Evolutionary conservation across 2,113 vertebrate genomes (phyloP).

Genomic region (Colius striatus): DNA sequence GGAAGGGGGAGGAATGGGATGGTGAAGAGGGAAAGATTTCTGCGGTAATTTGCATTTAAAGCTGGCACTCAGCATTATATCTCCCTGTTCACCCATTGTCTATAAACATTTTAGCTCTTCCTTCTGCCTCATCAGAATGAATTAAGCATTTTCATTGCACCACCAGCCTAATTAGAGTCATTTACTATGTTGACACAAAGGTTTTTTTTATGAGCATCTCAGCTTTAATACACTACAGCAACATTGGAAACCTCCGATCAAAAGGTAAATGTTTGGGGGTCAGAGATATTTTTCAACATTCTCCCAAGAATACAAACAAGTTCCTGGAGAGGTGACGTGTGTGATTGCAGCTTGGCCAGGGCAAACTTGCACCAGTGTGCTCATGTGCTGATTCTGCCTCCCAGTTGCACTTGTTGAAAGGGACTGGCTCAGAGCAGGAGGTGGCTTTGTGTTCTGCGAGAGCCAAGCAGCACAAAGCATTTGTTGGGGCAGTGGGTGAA

Average conservation of each 20-base stretch:
- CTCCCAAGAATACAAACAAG: slow-evolving; percentile 61
- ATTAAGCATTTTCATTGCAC: slow-evolving; percentile 77
- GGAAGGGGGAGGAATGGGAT: slow-evolving; percentile 65
- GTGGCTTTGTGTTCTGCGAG: background rate
- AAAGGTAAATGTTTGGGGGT: slow-evolving; percentile 73
- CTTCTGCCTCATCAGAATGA: slow-evolving; percentile 77
- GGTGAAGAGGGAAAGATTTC: slow-evolving; percentile 71
- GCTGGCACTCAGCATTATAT: slow-evolving; percentile 78
- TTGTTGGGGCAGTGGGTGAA: background rate
- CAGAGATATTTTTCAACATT: slow-evolving; percentile 72
- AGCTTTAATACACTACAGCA: slow-evolving; percentile 72
- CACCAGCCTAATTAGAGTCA: slow-evolving; percentile 77
- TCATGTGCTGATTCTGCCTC: background rate
- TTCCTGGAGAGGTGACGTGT: slow-evolving; percentile 25
- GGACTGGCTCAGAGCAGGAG: background rate
- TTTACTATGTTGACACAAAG: slow-evolving; percentile 79
- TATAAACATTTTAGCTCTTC: slow-evolving; percentile 79
- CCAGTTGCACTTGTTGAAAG: background rate
- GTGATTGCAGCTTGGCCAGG: background rate
- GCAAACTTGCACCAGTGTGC: background rate
- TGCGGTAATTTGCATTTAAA: slow-evolving; percentile 77
- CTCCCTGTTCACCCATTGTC: slow-evolving; percentile 79
- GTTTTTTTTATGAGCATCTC: slow-evolving; percentile 72
- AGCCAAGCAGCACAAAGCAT: accelerated
- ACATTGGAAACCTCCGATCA: slow-evolving; percentile 70